A percentile compares a stretch with the other conserved stretches of the same genome.
phyloP scores from a whole-genome alignment of 2,797 vertebrate species.

The Myripristis murdjan region DNA sequence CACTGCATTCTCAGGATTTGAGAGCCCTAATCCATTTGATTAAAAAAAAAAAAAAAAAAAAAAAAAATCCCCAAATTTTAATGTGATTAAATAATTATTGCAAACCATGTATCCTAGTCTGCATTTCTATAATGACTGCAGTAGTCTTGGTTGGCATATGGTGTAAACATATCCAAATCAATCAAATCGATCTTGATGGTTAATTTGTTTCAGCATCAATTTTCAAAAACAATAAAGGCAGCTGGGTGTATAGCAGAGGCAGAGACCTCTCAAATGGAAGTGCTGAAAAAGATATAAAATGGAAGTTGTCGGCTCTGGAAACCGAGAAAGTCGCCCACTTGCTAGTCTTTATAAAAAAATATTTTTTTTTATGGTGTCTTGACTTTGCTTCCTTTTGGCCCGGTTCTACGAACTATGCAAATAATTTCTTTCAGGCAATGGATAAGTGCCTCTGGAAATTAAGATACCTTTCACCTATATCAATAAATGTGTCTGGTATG shows the following conservation, averaged over 20 bases:
- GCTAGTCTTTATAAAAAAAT: background rate
- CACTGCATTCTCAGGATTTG: background rate
- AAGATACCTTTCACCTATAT: conserved; percentile 30
- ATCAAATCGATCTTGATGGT: conserved; percentile 41
- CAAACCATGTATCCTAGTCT: background rate
- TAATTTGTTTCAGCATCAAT: conserved; percentile 48
- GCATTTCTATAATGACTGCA: conserved; percentile 25
- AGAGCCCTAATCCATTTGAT: background rate
- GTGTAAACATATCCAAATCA: conserved; percentile 33
- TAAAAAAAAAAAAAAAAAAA: no score
- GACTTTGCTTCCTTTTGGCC: background rate
- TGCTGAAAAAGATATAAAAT: no score
- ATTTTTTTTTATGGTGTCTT: conserved; percentile 11
- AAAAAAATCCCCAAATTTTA: conserved; percentile 1
- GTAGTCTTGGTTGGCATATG: conserved; percentile 8
- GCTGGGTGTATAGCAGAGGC: conserved; percentile 12
- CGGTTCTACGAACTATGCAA: conserved; percentile 26
- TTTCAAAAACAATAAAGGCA: background rate
- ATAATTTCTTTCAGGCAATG: conserved; percentile 28
- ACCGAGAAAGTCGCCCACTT: background rate
- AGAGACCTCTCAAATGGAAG: background rate
- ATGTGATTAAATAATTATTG: background rate
- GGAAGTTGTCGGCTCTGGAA: background rate
- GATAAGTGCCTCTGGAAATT: conserved; percentile 27
- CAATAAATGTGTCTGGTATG: conserved; percentile 34